phyloP scores from a whole-genome alignment of 2,888 invertebrate genomes.

The Cephus runcator region DNA sequence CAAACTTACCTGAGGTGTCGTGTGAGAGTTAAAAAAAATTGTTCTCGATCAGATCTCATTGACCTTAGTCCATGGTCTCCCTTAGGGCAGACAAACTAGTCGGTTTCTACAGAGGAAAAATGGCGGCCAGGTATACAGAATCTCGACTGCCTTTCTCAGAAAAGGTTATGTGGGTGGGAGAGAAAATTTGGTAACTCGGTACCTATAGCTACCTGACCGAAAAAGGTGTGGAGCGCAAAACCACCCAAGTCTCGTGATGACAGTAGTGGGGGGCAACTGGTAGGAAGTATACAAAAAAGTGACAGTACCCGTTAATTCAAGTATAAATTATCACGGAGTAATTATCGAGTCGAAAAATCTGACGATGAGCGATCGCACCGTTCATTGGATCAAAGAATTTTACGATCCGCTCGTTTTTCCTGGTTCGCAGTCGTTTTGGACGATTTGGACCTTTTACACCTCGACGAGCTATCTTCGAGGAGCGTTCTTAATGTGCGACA shows the following conservation, averaged over 20 bases:
- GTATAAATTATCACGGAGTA: not conserved
- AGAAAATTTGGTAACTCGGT: not conserved
- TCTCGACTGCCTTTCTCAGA: not conserved
- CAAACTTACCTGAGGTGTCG: not conserved
- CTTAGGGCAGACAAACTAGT: not conserved
- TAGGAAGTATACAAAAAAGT: not conserved
- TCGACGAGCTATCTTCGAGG: not conserved
- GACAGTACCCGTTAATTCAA: not conserved
- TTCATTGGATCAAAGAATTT: not conserved
- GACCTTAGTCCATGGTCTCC: not conserved
- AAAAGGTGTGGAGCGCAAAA: not conserved
- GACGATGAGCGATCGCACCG: not conserved
- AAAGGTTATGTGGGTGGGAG: not conserved
- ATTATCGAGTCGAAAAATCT: not conserved
- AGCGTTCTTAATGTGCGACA: not conserved
- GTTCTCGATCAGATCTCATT: not conserved
- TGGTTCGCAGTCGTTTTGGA: not conserved
- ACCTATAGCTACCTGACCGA: not conserved
- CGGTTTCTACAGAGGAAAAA: not conserved
- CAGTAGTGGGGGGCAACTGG: not conserved
- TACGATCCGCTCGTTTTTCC: not conserved
- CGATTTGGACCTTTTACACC: not conserved
- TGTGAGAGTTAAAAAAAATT: not conserved
- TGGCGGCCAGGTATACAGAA: not conserved
- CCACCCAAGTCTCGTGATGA: not conserved